Conservation (phyloP, 2,888 invertebrate species). For the Leucophenga maculata region DNA sequence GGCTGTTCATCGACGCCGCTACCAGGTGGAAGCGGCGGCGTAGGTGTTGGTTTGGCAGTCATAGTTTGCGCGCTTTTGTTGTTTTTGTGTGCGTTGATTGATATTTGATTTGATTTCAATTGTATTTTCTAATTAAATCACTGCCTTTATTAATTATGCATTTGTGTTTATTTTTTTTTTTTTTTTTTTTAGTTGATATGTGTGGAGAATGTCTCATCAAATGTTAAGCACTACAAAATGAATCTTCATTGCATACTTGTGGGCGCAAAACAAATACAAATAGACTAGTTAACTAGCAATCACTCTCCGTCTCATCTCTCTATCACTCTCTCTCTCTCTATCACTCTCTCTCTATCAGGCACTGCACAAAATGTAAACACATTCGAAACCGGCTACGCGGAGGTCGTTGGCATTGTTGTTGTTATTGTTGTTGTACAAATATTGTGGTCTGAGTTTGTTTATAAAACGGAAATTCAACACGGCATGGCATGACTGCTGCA, state of each 20-base stretch:
- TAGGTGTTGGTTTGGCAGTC: conserved; percentile 60
- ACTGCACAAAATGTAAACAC: conserved; percentile 31
- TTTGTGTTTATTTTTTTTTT: conserved; percentile 25
- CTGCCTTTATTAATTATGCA: conserved; percentile 41
- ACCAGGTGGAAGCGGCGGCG: conserved; percentile 39
- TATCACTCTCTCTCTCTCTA: conserved; percentile 8
- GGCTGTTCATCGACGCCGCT: conserved; percentile 45
- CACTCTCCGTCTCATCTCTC: conserved; percentile 1
- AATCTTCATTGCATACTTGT: conserved; percentile 14
- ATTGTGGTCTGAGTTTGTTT: conserved; percentile 54
- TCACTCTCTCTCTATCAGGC: no score
- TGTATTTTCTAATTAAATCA: conserved; percentile 19
- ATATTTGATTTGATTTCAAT: conserved; percentile 32
- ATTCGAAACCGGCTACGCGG: conserved; percentile 39
- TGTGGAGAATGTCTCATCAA: background rate
- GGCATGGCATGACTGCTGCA: conserved; percentile 20
- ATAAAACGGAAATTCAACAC: conserved; percentile 61
- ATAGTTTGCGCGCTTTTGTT: conserved; percentile 40
- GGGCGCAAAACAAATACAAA: conserved; percentile 15
- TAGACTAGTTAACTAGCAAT: background rate
- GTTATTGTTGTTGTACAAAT: conserved; percentile 14
- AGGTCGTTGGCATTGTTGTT: conserved; percentile 23
- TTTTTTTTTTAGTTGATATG: background rate
- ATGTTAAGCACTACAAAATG: conserved; percentile 7
- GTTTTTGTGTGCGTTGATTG: conserved; percentile 36